phyloP scores from a whole-genome alignment of 2,113 vertebrate genomes.

The Caranx ignobilis region DNA sequence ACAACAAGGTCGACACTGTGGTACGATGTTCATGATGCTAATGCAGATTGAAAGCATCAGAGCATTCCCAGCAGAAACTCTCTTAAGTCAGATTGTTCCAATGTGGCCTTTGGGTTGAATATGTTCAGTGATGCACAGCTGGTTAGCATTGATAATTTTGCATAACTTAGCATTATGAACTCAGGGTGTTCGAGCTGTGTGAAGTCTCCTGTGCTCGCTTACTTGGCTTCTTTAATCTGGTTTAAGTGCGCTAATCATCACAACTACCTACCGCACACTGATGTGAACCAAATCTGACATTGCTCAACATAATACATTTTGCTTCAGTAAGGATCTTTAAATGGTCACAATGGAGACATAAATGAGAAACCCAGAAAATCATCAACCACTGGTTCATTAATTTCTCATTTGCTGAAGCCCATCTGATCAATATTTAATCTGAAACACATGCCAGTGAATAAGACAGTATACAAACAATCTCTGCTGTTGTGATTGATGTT shows the following conservation, averaged over 20 bases:
- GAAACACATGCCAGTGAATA: neutral
- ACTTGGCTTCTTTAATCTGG: neutral
- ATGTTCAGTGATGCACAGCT: constrained; percentile 15
- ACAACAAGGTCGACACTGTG: constrained; percentile 23
- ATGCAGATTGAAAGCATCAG: constrained; percentile 30
- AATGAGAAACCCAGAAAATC: constrained; percentile 4
- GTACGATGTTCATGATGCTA: neutral
- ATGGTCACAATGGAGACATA: neutral
- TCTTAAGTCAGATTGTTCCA: constrained; percentile 14
- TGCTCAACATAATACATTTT: neutral
- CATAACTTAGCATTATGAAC: constrained; percentile 19
- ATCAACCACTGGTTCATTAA: neutral
- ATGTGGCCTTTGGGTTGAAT: constrained; percentile 32
- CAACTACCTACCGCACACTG: neutral
- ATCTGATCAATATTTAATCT: constrained; percentile 14
- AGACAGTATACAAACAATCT: neutral
- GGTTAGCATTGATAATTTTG: constrained; percentile 24
- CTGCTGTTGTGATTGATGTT: neutral
- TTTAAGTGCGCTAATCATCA: neutral
- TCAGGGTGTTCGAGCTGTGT: neutral
- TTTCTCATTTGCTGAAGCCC: constrained; percentile 2
- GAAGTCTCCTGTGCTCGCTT: neutral
- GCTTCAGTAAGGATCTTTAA: neutral
- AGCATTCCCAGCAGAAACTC: constrained; percentile 7
- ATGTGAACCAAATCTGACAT: neutral